phyloP scores from a whole-genome alignment of 2,113 vertebrate species.

The Erythrocercus mccallii region DNA sequence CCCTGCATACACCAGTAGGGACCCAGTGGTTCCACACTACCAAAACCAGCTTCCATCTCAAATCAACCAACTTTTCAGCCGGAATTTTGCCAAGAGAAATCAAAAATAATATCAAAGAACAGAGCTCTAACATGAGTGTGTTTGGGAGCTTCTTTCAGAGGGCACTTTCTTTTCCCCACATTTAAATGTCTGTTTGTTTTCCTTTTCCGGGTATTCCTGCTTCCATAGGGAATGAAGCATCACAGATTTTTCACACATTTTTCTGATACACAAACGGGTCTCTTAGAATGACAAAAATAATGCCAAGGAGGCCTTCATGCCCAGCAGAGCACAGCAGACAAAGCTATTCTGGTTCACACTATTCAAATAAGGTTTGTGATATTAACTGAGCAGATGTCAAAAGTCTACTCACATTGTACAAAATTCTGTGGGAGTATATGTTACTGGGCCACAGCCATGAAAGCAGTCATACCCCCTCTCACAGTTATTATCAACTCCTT shows the following conservation, averaged over 20 bases:
- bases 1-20: fast-evolving
- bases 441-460: not conserved
- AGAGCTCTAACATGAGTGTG: not conserved
- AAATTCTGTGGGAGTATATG: not conserved
- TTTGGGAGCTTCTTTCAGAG: not conserved
- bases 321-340: not conserved
- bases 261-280: not conserved
- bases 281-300: not conserved
- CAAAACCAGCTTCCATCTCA: not conserved
- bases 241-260: not conserved
- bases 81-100: not conserved
- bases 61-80: not conserved
- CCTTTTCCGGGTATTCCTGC: not conserved
- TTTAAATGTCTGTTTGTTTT: not conserved
- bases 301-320: not conserved
- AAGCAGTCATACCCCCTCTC: not conserved
- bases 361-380: not conserved
- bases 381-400: not conserved
- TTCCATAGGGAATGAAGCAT: not conserved
- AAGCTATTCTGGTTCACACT: not conserved
- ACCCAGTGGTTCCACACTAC: not conserved
- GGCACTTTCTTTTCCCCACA: not conserved
- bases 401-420: not conserved
- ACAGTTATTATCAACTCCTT: not conserved
- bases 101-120: not conserved